Evolutionary conservation across 2,797 vertebrate genomes (phyloP).

Genomic region (Melanogrammus aeglefinus): DNA sequence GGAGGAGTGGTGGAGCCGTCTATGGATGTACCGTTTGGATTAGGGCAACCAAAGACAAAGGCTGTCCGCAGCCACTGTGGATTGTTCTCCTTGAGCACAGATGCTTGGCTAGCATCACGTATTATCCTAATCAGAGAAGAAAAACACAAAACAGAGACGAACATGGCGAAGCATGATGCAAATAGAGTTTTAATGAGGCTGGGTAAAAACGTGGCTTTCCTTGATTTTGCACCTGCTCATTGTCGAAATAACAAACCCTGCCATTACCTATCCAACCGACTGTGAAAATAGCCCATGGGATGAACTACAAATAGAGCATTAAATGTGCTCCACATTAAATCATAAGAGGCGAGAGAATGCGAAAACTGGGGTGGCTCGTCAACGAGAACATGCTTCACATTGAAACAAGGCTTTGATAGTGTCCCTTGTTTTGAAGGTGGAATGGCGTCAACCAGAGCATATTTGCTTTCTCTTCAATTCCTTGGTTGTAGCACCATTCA

Average conservation of each 20-base stretch:
- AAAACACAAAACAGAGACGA: constrained; percentile 3
- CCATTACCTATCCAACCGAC: constrained; percentile 43
- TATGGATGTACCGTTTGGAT: constrained; percentile 50
- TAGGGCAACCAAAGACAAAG: constrained; percentile 57
- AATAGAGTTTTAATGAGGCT: not conserved
- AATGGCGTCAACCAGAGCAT: constrained; percentile 25
- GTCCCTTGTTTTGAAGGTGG: constrained; percentile 32
- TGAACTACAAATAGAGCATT: constrained; percentile 76
- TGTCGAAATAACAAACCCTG: constrained; percentile 25
- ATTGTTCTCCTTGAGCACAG: constrained; percentile 31
- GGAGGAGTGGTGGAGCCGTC: constrained; percentile 16
- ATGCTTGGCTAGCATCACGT: constrained; percentile 21
- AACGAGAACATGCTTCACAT: constrained; percentile 49
- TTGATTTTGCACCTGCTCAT: constrained; percentile 34
- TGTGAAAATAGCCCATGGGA: constrained; percentile 66
- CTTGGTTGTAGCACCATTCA: too few species aligned
- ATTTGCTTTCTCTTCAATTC: not conserved
- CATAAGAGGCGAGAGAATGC: constrained; percentile 36
- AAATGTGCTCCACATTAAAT: constrained; percentile 73
- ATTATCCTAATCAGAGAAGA: not conserved
- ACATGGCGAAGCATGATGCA: not conserved
- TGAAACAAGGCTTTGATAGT: constrained; percentile 28
- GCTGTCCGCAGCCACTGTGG: constrained; percentile 31
- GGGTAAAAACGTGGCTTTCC: not conserved
- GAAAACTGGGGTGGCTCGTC: constrained; percentile 32